phyloP scores from a whole-genome alignment of 2,113 vertebrate species.

The Poeciliopsis occidentalis region DNA sequence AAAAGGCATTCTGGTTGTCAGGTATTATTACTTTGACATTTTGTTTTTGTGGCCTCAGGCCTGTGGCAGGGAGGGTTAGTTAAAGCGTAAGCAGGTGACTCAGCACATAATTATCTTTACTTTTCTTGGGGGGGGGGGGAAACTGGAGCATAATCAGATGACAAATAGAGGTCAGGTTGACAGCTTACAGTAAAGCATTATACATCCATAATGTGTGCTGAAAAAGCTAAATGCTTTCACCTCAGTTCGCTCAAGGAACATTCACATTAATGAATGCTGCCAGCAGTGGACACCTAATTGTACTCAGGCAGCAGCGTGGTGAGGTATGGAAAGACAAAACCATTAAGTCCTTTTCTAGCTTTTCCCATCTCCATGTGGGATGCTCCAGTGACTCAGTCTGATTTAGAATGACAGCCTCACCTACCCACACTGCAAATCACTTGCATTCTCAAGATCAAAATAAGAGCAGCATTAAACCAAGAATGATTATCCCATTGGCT shows the following conservation, averaged over 20 bases:
- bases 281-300: constrained; percentile 51
- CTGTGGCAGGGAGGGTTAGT: constrained; percentile 19
- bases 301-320: constrained; percentile 35
- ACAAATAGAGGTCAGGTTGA: constrained; percentile 51
- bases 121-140: constrained; percentile 19
- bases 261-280: constrained; percentile 45
- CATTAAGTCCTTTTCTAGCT: constrained; percentile 53
- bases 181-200: constrained; percentile 22
- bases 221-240: constrained; percentile 43
- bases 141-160: constrained; percentile 17
- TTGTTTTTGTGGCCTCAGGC: constrained; percentile 28
- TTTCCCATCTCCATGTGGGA: constrained; percentile 42
- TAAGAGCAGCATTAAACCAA: constrained; percentile 49
- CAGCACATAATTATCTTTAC: constrained; percentile 7
- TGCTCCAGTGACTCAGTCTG: constrained; percentile 47
- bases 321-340: constrained; percentile 60
- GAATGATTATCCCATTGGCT: constrained; percentile 66
- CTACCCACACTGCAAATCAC: constrained; percentile 50
- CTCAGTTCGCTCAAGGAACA: constrained; percentile 37
- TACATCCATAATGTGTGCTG: constrained; percentile 12
- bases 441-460: constrained; percentile 53
- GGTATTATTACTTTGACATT: constrained; percentile 29
- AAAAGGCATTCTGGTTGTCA: constrained; percentile 9
- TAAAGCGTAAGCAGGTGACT: constrained; percentile 22
- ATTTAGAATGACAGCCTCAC: constrained; percentile 63